These are phyloP conservation scores for Drosophila asahinai DNA, from an alignment of 1,140 invertebrate species.

Conservation along the genomic window DNA sequence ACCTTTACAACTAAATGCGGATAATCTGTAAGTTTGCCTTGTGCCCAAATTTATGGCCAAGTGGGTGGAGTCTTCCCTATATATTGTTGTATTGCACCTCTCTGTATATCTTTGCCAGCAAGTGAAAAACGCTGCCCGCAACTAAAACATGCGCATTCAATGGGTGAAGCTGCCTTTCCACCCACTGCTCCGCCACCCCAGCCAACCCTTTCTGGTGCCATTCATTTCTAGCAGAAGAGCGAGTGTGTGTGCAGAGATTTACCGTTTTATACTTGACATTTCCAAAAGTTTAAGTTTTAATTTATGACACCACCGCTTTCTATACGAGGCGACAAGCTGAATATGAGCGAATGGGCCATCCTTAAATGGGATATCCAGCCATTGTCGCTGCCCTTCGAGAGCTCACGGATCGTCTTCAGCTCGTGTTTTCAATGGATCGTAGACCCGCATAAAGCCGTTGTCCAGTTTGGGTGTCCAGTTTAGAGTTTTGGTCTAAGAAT, in stretches of 20 bases:
- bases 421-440: constrained; percentile 4
- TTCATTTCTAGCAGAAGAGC: constrained; percentile 71
- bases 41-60: constrained; percentile 76
- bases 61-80: constrained; percentile 69
- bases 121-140: constrained; percentile 65
- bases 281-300: constrained; percentile 85
- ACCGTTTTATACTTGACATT: constrained; percentile 85
- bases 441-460: constrained; percentile 18
- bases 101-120: constrained; percentile 39
- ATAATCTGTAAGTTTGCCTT: constrained; percentile 84
- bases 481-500: background rate
- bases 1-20: constrained; percentile 85
- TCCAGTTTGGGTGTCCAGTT: constrained; percentile 12
- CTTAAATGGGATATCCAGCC: constrained; percentile 75
- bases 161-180: constrained; percentile 49
- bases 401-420: constrained; percentile 5
- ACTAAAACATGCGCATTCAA: constrained; percentile 83
- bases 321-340: constrained; percentile 76
- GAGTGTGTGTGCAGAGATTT: constrained; percentile 80
- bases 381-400: constrained; percentile 60
- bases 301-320: constrained; percentile 85
- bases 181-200: constrained; percentile 4
- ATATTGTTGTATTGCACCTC: constrained; percentile 67
- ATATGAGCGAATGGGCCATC: constrained; percentile 73
- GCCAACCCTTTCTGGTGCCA: constrained; percentile 58